Base-by-base conservation (phyloP, 2,797 vertebrate species). In the Chelon auratus region DNA sequence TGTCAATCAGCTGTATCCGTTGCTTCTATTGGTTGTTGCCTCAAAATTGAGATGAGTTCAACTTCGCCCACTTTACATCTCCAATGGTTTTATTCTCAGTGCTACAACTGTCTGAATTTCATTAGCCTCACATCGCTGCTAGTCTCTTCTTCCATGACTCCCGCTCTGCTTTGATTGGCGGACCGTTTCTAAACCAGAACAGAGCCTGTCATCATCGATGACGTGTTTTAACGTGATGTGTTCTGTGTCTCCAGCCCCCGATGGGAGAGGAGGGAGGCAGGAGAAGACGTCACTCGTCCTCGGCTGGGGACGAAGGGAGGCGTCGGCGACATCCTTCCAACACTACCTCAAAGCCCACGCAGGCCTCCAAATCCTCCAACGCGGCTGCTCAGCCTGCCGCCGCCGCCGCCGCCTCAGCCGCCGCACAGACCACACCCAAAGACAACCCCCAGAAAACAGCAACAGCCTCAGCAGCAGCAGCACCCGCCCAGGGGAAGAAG, bases 181-280 rank as follows among this genome's bases (percentile, higher is more conserved):
- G 24, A 3, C 24, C 24, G 24, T 26, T 26, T 26, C 24, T 26
- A 26, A 26, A 26, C 24, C 24, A 26, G 24, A 26, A 26, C 24
- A 26, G 24, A 26, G 5, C 2, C 30, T 8, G 30, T 33, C 2
- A 40, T 40, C 9, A 40, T 40, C 39, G 47, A 14, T n/a, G 0
- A 5, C 53, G 40, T 64, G 68, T 64, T 51, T 47, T 48, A 4
- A 2, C 14, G 15, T 45, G 14, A 42, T 0, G n/a, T 43, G 33
- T 20, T 69, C 0, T 62, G 18, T 73, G 53, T 52, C 24, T 75
- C n/a, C 93, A 99, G 98, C 96, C 97, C 80, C 97, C 97, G 2
- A 90, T 95, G 58, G 94, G 94, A 89, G 97, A 97, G 72, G 96
- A 97, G 63, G 93, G 86, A 66, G 94, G 94, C 78, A 94, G 94